Percentiles rank a stretch among this genome's conserved stretches.
phyloP scores from a whole-genome alignment of 2,888 invertebrate genomes.

The Cephus pulcher region DNA sequence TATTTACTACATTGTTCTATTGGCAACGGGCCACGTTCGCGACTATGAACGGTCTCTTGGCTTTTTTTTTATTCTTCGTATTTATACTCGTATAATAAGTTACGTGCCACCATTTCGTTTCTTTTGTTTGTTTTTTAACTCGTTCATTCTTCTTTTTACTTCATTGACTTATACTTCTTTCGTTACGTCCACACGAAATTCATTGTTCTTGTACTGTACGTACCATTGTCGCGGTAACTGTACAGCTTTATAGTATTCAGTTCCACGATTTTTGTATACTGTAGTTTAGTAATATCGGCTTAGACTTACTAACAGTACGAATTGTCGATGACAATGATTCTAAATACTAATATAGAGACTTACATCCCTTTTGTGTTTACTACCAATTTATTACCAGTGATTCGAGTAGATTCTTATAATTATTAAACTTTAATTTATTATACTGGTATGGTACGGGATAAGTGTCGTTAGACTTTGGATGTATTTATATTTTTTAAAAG shows the following conservation, averaged over 20 bases:
- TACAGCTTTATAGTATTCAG: neutral
- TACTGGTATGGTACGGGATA: neutral
- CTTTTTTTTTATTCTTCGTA: neutral
- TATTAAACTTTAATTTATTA: neutral
- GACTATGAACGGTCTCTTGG: neutral
- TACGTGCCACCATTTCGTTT: neutral
- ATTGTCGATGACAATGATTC: neutral
- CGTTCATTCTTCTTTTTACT: conserved; percentile 1
- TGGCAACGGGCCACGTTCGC: neutral
- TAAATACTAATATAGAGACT: neutral
- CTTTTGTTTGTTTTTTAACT: neutral
- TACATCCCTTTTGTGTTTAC: neutral
- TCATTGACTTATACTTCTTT: neutral
- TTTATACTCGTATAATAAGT: neutral
- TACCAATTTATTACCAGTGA: neutral
- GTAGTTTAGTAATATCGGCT: neutral
- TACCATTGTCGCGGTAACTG: neutral
- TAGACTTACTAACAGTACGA: neutral
- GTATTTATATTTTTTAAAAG: neutral
- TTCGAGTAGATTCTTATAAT: neutral
- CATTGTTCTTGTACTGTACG: neutral
- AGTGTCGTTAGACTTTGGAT: neutral
- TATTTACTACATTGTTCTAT: neutral
- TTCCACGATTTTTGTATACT: neutral
- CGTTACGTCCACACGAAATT: neutral